Evolutionary conservation across 30 jellyfish, hydroid and myxozoan species (phyloP).

Genomic region (Rhopilema esculentum): DNA sequence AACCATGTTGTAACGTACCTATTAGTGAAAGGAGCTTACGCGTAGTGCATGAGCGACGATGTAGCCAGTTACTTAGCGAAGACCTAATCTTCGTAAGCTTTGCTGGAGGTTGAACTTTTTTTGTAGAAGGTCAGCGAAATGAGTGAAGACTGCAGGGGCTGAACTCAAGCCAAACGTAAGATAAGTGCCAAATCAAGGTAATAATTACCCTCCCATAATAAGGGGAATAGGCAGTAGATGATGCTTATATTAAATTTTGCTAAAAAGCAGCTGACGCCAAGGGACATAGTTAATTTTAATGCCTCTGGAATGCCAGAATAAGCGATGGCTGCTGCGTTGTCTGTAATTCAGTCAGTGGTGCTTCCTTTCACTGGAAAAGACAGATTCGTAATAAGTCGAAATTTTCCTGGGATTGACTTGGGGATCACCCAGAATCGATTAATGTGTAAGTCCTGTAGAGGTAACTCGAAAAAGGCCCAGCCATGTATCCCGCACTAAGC

Average conservation of each 20-base stretch:
- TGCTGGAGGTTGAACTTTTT: constrained; percentile 43
- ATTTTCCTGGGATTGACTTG: constrained; percentile 64
- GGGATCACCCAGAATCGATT: constrained; percentile 83
- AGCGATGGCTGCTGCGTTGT: constrained; percentile 46
- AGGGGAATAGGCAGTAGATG: too few species aligned
- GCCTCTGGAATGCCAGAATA: constrained; percentile 45
- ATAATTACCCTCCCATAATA: constrained; percentile 68
- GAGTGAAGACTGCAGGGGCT: constrained; percentile 76
- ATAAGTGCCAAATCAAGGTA: constrained; percentile 78
- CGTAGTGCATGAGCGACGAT: too few species aligned
- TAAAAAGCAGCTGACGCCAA: constrained; percentile 68
- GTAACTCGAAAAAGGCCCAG: constrained; percentile 71
- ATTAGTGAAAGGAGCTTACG: constrained; percentile 60
- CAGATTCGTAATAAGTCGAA: constrained; percentile 66
- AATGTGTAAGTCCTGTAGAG: constrained; percentile 45
- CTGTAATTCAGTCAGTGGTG: constrained; percentile 58
- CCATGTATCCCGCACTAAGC: constrained; percentile 46
- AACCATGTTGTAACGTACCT: constrained; percentile 65
- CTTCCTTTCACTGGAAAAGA: constrained; percentile 68
- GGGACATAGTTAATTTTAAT: constrained; percentile 19
- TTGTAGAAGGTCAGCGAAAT: constrained; percentile 72
- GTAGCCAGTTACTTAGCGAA: constrained; percentile 30
- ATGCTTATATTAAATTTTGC: too few species aligned
- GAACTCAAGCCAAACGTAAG: constrained; percentile 84
- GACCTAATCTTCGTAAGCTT: constrained; percentile 44